Evolutionary conservation across 2,113 vertebrate genomes (phyloP).

Genomic region (Daphoenositta chrysoptera): DNA sequence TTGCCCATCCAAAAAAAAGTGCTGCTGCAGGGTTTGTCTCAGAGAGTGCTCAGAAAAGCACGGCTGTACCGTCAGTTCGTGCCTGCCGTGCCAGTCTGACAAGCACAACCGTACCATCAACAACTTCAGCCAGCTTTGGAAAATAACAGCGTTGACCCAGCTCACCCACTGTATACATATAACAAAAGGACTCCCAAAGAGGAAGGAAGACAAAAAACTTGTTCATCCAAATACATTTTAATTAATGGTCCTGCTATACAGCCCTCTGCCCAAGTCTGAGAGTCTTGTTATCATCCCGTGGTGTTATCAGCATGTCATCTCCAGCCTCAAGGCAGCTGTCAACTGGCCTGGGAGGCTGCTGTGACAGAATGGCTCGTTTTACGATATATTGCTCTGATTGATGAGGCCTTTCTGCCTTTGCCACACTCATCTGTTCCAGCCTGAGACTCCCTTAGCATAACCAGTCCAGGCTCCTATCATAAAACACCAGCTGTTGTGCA

Average conservation of each 20-base stretch:
- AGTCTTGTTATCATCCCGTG: not conserved
- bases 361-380: not conserved
- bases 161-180: not conserved
- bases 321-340: not conserved
- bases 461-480: not conserved
- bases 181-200: not conserved
- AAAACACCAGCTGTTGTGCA: constrained; percentile 8
- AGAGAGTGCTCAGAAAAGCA: not conserved
- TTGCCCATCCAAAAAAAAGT: not conserved
- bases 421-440: not conserved
- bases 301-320: not conserved
- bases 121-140: not conserved
- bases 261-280: not conserved
- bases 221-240: not conserved
- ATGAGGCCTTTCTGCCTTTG: not conserved
- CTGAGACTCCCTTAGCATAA: not conserved
- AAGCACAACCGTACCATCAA: not conserved
- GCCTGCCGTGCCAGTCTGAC: not conserved
- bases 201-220: not conserved
- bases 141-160: not conserved
- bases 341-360: not conserved
- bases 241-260: not conserved
- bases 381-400: not conserved
- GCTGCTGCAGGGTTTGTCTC: not conserved
- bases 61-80: accelerated